phyloP scores from a whole-genome alignment of 2,797 vertebrate species.

The Lepidocolaptes lacrymiger region DNA sequence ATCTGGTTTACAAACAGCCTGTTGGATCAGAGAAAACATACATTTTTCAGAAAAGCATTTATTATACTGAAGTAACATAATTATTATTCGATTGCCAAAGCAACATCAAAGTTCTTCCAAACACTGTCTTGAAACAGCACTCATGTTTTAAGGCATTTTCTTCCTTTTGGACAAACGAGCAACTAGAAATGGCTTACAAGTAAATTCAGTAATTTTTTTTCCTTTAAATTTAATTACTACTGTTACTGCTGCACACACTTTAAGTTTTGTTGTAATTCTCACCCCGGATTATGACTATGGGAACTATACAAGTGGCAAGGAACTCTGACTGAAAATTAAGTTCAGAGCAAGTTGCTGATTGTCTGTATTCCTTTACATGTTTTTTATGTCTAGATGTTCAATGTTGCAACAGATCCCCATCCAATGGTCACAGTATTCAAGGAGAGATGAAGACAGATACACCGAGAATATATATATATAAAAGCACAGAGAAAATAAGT shows the following conservation, averaged over 20 bases:
- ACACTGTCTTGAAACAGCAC: not conserved
- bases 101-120: not conserved
- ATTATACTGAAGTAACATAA: not conserved
- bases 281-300: not conserved
- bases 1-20: not conserved
- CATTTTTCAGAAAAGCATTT: not conserved
- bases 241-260: not conserved
- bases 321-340: not conserved
- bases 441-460: not conserved
- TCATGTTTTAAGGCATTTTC: not conserved
- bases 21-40: not conserved
- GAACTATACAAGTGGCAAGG: not conserved
- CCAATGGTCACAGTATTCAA: not conserved
- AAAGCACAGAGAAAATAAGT: not conserved
- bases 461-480: not conserved
- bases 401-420: not conserved
- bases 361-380: not conserved
- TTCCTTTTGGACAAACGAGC: not conserved
- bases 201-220: not conserved
- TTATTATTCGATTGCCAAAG: not conserved
- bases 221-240: not conserved
- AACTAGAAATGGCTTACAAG: not conserved
- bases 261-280: not conserved
- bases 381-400: not conserved
- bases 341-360: not conserved